A percentile compares a stretch with the other conserved stretches of the same genome.
Evolutionary conservation across 1,140 invertebrate species (phyloP).

Genomic region (Lepidurus arcticus): DNA sequence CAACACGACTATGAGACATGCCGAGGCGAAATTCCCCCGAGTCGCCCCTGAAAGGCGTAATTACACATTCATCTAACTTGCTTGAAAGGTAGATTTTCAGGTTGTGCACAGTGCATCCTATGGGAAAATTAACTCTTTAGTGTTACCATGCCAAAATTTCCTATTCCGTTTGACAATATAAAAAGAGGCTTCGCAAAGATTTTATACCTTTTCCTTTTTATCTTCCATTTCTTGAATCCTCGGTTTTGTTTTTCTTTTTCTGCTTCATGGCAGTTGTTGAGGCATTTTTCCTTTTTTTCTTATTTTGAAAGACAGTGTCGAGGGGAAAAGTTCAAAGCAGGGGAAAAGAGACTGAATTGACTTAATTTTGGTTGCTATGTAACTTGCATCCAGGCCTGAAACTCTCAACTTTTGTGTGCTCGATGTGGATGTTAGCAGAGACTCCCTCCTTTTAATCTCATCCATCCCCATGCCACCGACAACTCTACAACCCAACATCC

Average conservation of each 20-base stretch:
- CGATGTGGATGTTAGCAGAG: constrained; percentile 3
- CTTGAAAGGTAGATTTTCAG: constrained; percentile 16
- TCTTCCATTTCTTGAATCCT: background rate
- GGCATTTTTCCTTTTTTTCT: background rate
- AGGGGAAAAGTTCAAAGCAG: constrained; percentile 10
- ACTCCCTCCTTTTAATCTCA: constrained; percentile 11
- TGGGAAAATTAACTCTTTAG: constrained; percentile 5
- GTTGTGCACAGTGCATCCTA: background rate
- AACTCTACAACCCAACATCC: background rate
- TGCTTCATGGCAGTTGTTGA: background rate
- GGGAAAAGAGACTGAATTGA: constrained; percentile 19
- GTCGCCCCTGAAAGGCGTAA: constrained; percentile 11
- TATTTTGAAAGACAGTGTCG: background rate
- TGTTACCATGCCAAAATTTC: constrained; percentile 22
- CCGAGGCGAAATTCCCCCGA: background rate
- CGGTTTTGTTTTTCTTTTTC: background rate
- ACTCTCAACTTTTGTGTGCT: constrained; percentile 1
- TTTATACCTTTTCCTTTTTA: background rate
- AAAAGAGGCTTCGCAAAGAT: background rate
- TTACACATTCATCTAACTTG: constrained; percentile 10
- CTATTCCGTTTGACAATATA: background rate
- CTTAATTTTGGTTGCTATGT: constrained; percentile 12
- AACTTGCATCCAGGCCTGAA: constrained; percentile 18
- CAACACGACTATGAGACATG: background rate
- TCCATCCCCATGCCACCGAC: background rate